Base-by-base conservation (phyloP, 2,888 invertebrate species). In the Ellobium chinense region DNA sequence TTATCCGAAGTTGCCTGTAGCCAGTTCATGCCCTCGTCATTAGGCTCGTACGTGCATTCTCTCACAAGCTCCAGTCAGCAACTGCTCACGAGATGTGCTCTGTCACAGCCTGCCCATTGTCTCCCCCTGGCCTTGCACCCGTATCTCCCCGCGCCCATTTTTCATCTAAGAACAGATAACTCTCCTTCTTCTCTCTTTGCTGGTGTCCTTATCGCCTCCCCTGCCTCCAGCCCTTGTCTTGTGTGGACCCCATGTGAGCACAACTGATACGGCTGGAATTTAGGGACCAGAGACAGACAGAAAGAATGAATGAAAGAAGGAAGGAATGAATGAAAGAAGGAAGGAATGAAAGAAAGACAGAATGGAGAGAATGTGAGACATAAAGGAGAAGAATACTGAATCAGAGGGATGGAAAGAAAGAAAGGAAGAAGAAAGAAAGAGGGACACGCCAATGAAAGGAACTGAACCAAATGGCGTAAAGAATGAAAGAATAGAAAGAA, bases 101-200 rank as follows among this genome's bases (percentile, higher is more conserved):
- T 62, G 60, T 62, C 37, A 73, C 73, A 73, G 62, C 29, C 60
- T 62, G 73, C 1, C 62, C 34, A 73, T 73, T 73, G 73, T 73
- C 62, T 73, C 60, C 60, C 27, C 2, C n/a, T 27, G 73, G 56
- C 70, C 73, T 62, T 62, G 37, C 34, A 27, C 34, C 34, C 27
- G 0, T 73, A 73, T 62, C 70, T 37, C 37, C 27, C n/a, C 37
- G 60, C n/a, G 14, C 37, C 5, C 62, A 60, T 36, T 39, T 73
- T 27, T 73, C 73, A 62, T 37, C 73, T 39, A 14, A 2, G n/a
- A n/a, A 36, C 24, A 58, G 73, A 73, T 75, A 75, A 63, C 12
- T 2, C 21, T 31, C 46, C 73, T 24, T 24, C 27, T 27, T 18
- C 36, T 1, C 46, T 70, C n/a, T 39, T 39, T 62, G 9, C 37